Conservation (phyloP, 2,888 invertebrate genomes). For the Melanophora roralis region DNA sequence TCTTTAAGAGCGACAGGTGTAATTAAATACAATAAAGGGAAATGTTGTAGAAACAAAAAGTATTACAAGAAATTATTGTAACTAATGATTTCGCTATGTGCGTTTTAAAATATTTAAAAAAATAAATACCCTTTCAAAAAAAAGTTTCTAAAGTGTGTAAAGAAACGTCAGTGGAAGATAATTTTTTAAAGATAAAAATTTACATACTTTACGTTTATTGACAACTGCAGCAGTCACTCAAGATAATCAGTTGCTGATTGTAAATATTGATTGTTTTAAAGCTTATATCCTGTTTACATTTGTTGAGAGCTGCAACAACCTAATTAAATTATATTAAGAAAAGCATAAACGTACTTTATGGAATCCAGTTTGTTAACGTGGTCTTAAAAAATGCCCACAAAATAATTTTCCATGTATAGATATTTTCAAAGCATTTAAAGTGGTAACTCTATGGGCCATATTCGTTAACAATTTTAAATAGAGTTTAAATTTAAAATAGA, state of each 20-base stretch:
- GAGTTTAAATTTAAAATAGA: no score
- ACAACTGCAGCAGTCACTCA: constrained; percentile 3
- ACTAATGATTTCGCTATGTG: constrained; percentile 40
- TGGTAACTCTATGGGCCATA: no score
- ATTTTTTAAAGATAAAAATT: constrained; percentile 36
- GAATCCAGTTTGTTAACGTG: no score
- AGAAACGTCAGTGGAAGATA: not conserved
- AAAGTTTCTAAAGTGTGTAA: not conserved
- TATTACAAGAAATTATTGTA: not conserved
- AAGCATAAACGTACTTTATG: no score
- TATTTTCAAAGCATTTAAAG: no score
- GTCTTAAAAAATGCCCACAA: no score
- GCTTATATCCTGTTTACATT: constrained; percentile 13
- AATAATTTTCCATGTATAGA: no score
- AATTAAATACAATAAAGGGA: constrained; percentile 30
- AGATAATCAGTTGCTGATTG: constrained; percentile 27
- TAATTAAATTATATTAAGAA: no score
- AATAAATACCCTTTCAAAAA: not conserved
- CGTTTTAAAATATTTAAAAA: not conserved
- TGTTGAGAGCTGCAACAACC: no score
- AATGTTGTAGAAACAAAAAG: not conserved
- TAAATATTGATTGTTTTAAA: not conserved
- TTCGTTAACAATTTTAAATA: no score
- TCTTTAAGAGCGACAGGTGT: constrained; percentile 46
- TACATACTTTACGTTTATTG: constrained; percentile 12